Evolutionary conservation across 2,113 vertebrate species (phyloP).

Genomic region (Callospermophilus lateralis): DNA sequence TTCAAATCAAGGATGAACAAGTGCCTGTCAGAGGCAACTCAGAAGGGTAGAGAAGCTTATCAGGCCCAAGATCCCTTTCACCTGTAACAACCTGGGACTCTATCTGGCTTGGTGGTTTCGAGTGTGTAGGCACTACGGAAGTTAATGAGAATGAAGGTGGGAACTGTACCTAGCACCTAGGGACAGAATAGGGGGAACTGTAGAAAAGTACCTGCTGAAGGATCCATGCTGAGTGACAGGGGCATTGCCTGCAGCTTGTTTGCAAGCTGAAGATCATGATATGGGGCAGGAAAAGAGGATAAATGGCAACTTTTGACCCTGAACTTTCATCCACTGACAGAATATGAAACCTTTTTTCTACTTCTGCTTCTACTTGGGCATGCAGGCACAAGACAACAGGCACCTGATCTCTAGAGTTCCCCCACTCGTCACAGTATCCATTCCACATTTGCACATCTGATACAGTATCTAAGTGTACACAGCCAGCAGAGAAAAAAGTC

Average conservation of each 20-base stretch:
- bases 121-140: background rate
- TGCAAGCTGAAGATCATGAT: background rate
- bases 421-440: background rate
- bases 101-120: background rate
- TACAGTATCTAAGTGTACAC: constrained; percentile 29
- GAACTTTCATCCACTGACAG: background rate
- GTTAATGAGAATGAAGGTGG: background rate
- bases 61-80: background rate
- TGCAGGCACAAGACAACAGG: background rate
- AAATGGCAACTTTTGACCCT: background rate
- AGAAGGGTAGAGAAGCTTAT: background rate
- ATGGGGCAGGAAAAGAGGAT: background rate
- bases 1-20: background rate
- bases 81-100: background rate
- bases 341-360: background rate
- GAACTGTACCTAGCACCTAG: background rate
- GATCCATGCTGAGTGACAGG: background rate
- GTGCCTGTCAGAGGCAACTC: rapidly evolving
- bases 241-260: background rate
- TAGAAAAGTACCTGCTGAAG: background rate
- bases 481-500: constrained; percentile 36
- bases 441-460: constrained; percentile 58
- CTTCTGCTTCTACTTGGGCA: background rate
- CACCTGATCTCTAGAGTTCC: constrained; percentile 33
- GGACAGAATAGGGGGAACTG: background rate